Base-by-base conservation (phyloP, 1,140 invertebrate species). In the Achatina immaculata region DNA sequence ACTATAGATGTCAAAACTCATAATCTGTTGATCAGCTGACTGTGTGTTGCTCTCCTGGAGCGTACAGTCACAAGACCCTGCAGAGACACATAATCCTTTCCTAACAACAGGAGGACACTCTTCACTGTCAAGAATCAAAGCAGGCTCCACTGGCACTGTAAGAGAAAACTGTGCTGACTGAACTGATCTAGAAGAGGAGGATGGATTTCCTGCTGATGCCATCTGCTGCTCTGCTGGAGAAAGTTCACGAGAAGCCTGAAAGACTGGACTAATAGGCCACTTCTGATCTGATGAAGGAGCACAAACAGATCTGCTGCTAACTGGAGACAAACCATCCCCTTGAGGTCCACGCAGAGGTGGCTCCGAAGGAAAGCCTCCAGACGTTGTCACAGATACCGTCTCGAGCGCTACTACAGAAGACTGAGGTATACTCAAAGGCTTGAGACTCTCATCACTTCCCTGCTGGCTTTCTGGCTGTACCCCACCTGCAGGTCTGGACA, bases 301-400 rank as follows among this genome's bases (percentile, higher is more conserved):
- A 9, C 38, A 40, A 16, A 68, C 36, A 68, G 38, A 68, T 68
- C 38, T 72, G 69, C 38, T 69, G 28, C 11, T 16, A 24, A 45
- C n/a, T 43, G 69, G 38, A 38, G 31, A 34, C 9, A 6, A 34
- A 36, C 11, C 38, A 72, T 2, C 42, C n/a, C 34, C 34, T 28
- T 9, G 34, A 43, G 69, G 28, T 19, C 19, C 62, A 14, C 19
- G 19, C 14, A 34, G 2, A 36, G 65, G 4, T 68, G 38, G 1
- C 28, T 4, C 36, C 38, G 65, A 68, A 68, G 65, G 65, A 68
- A 68, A 68, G 38, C 36, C 65, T 68, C 42, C 19, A n/a, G 69
- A n/a, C 11, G 38, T 2, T 7, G 42, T 42, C 43, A 45, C 19
- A 72, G 69, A 45, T 28, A 68, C n/a, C 31, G 9, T 36, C 38